A percentile compares a stretch with the other conserved stretches of the same genome.
These are phyloP conservation scores for Drosophila incognita DNA, from an alignment of 2,888 invertebrate genomes.

Conservation along the genomic window DNA sequence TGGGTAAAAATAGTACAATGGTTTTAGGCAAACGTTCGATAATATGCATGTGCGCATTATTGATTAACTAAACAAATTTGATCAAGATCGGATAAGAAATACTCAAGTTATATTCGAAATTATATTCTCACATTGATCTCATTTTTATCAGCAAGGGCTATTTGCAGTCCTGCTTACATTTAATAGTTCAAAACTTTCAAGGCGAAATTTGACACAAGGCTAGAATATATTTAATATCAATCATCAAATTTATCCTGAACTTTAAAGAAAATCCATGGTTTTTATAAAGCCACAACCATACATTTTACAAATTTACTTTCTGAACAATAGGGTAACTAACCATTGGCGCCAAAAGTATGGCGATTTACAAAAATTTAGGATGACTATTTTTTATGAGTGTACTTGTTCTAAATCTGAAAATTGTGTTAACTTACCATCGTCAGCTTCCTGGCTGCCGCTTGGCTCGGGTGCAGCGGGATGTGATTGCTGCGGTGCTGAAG, in stretches of 20 bases:
- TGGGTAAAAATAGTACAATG: too few species aligned
- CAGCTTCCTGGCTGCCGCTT: not conserved
- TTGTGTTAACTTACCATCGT: not conserved
- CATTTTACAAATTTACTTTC: not conserved
- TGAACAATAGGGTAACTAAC: not conserved
- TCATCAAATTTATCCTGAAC: not conserved
- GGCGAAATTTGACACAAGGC: not conserved
- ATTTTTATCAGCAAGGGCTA: too few species aligned
- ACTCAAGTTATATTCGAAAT: too few species aligned
- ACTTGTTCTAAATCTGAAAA: not conserved
- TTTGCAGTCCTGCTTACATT: too few species aligned
- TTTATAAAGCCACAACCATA: not conserved
- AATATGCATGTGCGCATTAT: too few species aligned
- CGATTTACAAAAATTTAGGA: not conserved
- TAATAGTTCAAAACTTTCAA: too few species aligned
- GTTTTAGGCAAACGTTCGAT: too few species aligned
- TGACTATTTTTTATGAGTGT: not conserved
- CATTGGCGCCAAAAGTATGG: not conserved
- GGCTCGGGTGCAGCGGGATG: not conserved
- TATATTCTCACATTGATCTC: too few species aligned
- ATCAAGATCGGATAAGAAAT: too few species aligned
- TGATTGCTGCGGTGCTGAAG: not conserved
- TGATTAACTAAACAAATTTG: too few species aligned
- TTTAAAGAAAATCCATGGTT: not conserved
- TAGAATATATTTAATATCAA: not conserved